Conservation (phyloP, 1,140 invertebrate species). For the Drosophila prosaltans region DNA sequence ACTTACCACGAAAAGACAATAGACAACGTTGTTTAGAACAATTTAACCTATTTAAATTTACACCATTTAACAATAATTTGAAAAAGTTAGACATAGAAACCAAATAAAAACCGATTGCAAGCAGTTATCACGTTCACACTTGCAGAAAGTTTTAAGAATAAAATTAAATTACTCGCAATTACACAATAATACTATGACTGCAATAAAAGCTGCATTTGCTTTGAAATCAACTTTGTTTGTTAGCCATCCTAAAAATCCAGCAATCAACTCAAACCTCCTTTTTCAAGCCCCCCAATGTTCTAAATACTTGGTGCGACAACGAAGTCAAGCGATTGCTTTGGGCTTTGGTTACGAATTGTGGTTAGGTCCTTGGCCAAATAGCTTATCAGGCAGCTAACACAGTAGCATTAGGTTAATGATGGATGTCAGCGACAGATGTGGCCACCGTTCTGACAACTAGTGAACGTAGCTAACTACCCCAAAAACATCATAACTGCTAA, state of each 20-base stretch:
- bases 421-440: constrained; percentile 53
- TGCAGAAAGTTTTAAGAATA: constrained; percentile 36
- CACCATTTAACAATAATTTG: neutral
- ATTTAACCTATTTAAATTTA: constrained; percentile 6
- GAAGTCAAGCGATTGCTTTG: neutral
- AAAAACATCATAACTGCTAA: neutral
- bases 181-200: neutral
- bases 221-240: too few relatives aligned
- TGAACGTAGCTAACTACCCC: constrained; percentile 12
- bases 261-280: neutral
- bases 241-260: too few relatives aligned
- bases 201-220: too few relatives aligned
- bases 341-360: constrained; percentile 28
- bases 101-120: neutral
- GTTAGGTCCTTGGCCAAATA: constrained; percentile 39
- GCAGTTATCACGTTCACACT: neutral
- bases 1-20: neutral
- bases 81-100: neutral
- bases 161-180: constrained; percentile 35
- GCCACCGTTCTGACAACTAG: constrained; percentile 18
- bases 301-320: neutral
- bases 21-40: neutral
- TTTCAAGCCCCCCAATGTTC: neutral
- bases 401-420: constrained; percentile 48
- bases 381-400: constrained; percentile 43